Percentiles rank a stretch among this genome's conserved stretches.
phyloP scores from a whole-genome alignment of 2,113 vertebrate species.

The Oncorhynchus gorbuscha region DNA sequence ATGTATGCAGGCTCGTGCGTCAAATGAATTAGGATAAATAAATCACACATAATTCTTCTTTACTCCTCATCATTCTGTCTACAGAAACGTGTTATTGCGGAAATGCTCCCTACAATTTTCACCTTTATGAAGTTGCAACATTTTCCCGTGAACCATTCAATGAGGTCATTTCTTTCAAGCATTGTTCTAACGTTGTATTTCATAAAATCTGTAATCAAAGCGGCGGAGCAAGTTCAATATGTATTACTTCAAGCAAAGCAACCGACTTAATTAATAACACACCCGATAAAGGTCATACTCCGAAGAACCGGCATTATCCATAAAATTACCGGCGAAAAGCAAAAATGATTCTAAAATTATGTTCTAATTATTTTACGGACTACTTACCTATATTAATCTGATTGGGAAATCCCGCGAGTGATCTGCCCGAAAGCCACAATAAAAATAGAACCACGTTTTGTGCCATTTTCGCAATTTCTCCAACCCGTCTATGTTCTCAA shows the following conservation, averaged over 20 bases:
- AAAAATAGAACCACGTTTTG: slow-evolving; percentile 82
- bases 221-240: slow-evolving; percentile 46
- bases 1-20: background rate
- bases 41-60: no score
- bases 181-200: background rate
- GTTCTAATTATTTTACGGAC: background rate
- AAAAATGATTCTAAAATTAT: background rate
- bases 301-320: slow-evolving; percentile 7
- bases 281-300: background rate
- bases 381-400: slow-evolving; percentile 98
- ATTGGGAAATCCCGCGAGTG: slow-evolving; percentile 89
- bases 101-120: background rate
- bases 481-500: slow-evolving; percentile 76
- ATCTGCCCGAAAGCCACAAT: slow-evolving; percentile 83
- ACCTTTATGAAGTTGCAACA: background rate
- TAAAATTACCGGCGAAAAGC: background rate
- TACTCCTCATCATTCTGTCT: background rate
- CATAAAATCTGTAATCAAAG: background rate
- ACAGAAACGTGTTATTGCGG: background rate
- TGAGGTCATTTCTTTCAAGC: background rate
- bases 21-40: no score
- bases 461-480: slow-evolving; percentile 89
- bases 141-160: background rate
- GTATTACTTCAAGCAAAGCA: slow-evolving; percentile 42
- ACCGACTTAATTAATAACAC: background rate